phyloP scores from a whole-genome alignment of 2,888 invertebrate genomes.

The Ophion slaviceki region DNA sequence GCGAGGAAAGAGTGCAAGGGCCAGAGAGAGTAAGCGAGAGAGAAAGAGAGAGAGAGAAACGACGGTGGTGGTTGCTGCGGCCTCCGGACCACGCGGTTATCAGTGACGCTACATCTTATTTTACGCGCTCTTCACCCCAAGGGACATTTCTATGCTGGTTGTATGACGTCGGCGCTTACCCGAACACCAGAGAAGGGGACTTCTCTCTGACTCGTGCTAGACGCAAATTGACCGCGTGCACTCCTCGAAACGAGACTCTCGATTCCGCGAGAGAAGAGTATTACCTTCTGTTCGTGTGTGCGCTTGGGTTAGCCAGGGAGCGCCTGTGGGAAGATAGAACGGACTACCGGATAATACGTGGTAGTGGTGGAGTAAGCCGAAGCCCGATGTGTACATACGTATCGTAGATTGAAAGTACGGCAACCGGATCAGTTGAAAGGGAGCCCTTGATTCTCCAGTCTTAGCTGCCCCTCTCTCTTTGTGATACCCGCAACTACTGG shows the following conservation, averaged over 20 bases:
- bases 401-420: conserved; percentile 40
- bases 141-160: conserved; percentile 82
- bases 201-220: conserved; percentile 79
- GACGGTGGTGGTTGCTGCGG: conserved; percentile 49
- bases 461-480: neutral
- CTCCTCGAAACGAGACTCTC: conserved; percentile 50
- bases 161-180: conserved; percentile 82
- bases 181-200: conserved; percentile 74
- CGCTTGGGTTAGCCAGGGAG: conserved; percentile 1
- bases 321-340: conserved; percentile 64
- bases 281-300: conserved; percentile 8
- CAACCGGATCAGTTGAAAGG: conserved; percentile 59
- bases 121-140: conserved; percentile 81
- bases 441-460: conserved; percentile 50
- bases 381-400: conserved; percentile 25
- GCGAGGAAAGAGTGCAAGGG: conserved; percentile 35
- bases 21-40: neutral
- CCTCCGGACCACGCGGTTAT: conserved; percentile 74
- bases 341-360: conserved; percentile 63
- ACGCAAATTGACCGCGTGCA: conserved; percentile 82
- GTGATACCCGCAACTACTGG: conserved; percentile 34
- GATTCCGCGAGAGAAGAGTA: conserved; percentile 44
- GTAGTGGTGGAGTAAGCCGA: conserved; percentile 10
- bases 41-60: conserved; percentile 6
- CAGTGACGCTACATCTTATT: conserved; percentile 83